Conservation (phyloP, 2,797 vertebrate species). For the Enteromius afrohamiltoni region DNA sequence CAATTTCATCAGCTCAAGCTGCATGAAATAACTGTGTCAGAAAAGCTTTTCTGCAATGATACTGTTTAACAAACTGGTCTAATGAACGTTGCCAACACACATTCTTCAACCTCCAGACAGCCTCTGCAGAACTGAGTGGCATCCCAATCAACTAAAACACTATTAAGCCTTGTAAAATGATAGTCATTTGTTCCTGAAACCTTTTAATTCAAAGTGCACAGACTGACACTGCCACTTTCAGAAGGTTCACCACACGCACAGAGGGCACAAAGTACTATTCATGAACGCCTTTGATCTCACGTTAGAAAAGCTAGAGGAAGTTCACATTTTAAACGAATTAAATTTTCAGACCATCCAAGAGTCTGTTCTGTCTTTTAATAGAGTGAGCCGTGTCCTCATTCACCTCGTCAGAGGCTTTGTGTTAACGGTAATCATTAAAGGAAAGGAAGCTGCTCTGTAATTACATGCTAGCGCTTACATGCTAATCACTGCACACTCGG, state of each 20-base stretch:
- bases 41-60: constrained; percentile 37
- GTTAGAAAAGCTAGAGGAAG: constrained; percentile 63
- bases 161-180: constrained; percentile 57
- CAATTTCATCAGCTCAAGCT: constrained; percentile 32
- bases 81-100: constrained; percentile 48
- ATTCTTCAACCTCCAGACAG: constrained; percentile 44
- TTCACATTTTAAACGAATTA: constrained; percentile 68
- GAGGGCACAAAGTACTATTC: constrained; percentile 61
- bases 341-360: constrained; percentile 62
- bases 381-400: constrained; percentile 64
- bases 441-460: constrained; percentile 66
- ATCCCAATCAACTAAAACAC: constrained; percentile 59
- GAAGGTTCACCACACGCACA: constrained; percentile 59
- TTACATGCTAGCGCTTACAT: constrained; percentile 63
- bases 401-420: constrained; percentile 65
- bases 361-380: constrained; percentile 64
- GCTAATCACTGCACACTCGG: constrained; percentile 62
- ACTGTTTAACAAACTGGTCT: constrained; percentile 33
- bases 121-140: constrained; percentile 51
- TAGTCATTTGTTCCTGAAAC: constrained; percentile 66
- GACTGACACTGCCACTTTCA: constrained; percentile 63
- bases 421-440: constrained; percentile 67
- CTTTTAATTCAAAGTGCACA: constrained; percentile 60
- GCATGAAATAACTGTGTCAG: constrained; percentile 40
- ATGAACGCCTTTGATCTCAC: constrained; percentile 67